These are phyloP conservation scores for Gyps fulvus DNA, from an alignment of 2,113 vertebrate genomes.

Conservation along the genomic window DNA sequence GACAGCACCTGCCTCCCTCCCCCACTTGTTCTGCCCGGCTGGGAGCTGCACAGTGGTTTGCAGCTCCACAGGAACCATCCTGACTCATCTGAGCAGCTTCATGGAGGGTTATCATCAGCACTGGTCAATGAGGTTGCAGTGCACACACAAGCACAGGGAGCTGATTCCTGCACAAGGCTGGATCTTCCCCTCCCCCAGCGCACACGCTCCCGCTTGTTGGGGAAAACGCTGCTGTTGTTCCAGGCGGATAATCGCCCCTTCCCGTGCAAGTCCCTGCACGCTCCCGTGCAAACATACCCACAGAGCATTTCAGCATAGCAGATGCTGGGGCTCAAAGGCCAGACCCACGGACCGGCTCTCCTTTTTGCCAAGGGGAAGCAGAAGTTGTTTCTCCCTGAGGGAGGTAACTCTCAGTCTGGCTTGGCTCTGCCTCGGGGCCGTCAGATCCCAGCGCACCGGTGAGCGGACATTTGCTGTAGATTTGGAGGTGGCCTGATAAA, in stretches of 20 bases:
- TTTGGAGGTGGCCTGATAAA: not conserved
- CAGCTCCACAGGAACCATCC: not conserved
- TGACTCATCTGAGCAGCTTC: not conserved
- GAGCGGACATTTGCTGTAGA: rapidly evolving
- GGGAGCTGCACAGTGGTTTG: not conserved
- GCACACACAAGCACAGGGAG: not conserved
- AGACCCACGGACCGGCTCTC: not conserved
- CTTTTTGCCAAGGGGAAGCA: not conserved
- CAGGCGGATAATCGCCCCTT: conserved; percentile 54
- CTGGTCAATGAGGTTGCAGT: not conserved
- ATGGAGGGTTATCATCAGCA: rapidly evolving
- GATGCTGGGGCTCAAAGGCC: not conserved
- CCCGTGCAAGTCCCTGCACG: conserved; percentile 44
- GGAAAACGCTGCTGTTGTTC: conserved; percentile 33
- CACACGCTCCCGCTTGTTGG: not conserved
- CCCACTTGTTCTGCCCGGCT: rapidly evolving
- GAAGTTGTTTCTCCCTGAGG: not conserved
- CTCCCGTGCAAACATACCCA: not conserved
- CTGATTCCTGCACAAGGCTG: not conserved
- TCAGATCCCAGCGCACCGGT: rapidly evolving
- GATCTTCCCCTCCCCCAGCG: conserved; percentile 41
- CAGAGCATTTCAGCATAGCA: not conserved
- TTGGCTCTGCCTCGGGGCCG: rapidly evolving
- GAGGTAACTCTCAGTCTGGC: not conserved
- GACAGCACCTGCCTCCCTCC: not conserved